phyloP scores from a whole-genome alignment of 2,888 invertebrate species.

The Fragum fragum region DNA sequence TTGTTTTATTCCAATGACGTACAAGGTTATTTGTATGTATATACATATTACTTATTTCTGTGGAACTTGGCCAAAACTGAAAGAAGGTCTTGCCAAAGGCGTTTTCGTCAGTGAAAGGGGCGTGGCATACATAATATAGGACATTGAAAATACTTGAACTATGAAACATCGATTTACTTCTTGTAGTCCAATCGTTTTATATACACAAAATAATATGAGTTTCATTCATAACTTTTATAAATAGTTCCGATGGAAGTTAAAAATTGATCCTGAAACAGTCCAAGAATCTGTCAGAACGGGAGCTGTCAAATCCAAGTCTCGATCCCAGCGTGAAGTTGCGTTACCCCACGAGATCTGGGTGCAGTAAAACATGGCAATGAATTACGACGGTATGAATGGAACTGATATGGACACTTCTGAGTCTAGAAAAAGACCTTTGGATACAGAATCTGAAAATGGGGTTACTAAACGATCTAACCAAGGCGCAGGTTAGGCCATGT shows the following conservation, averaged over 20 bases:
- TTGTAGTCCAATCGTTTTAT: background rate
- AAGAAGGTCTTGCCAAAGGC: constrained; percentile 45
- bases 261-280: constrained; percentile 5
- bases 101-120: constrained; percentile 47
- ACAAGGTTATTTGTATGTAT: constrained; percentile 58
- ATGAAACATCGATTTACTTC: background rate
- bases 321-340: constrained; percentile 71
- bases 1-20: constrained; percentile 31
- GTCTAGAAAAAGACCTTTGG: constrained; percentile 86
- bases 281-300: constrained; percentile 36
- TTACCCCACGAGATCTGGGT: constrained; percentile 85
- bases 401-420: constrained; percentile 85
- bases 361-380: constrained; percentile 84
- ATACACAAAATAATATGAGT: constrained; percentile 36
- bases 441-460: constrained; percentile 86
- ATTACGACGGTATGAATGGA: constrained; percentile 85
- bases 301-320: constrained; percentile 73
- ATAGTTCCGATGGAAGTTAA: background rate
- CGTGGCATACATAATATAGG: constrained; percentile 48
- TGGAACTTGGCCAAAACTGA: constrained; percentile 36
- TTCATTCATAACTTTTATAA: constrained; percentile 51
- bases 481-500: constrained; percentile 84
- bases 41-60: constrained; percentile 15
- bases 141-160: background rate
- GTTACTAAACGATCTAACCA: constrained; percentile 86